phyloP scores from a whole-genome alignment of 1,140 invertebrate species.

The Samia ricini region DNA sequence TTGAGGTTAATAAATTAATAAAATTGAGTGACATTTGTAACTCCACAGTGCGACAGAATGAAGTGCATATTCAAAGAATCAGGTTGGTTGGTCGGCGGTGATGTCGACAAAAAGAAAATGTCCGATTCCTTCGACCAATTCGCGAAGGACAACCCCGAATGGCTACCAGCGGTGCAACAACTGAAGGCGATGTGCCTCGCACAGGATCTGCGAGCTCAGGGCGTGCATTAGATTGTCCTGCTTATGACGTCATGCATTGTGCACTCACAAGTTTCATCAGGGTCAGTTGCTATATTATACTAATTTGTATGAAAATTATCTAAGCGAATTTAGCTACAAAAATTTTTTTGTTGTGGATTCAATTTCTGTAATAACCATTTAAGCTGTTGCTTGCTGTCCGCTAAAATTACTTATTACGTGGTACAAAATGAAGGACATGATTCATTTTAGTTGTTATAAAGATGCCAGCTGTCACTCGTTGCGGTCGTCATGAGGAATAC shows the following conservation, averaged over 20 bases:
- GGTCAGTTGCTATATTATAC: constrained; percentile 26
- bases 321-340: too few relatives aligned
- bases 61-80: constrained; percentile 46
- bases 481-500: too few relatives aligned
- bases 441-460: too few relatives aligned
- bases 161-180: constrained; percentile 35
- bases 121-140: constrained; percentile 38
- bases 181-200: constrained; percentile 37
- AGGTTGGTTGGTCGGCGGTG: constrained; percentile 36
- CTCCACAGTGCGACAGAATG: constrained; percentile 43
- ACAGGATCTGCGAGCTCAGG: constrained; percentile 36
- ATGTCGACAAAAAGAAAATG: constrained; percentile 40
- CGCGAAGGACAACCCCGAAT: constrained; percentile 35
- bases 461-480: too few relatives aligned
- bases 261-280: constrained; percentile 37
- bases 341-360: too few relatives aligned
- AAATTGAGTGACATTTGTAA: background rate
- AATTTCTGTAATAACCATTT: too few relatives aligned
- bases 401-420: too few relatives aligned
- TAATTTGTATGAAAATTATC: too few relatives aligned
- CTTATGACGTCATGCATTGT: constrained; percentile 50
- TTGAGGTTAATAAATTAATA: background rate
- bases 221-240: constrained; percentile 42
- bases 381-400: too few relatives aligned
- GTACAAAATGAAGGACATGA: too few relatives aligned